phyloP scores from a whole-genome alignment of 2,888 invertebrate species.

The Dermolepida albohirtum region DNA sequence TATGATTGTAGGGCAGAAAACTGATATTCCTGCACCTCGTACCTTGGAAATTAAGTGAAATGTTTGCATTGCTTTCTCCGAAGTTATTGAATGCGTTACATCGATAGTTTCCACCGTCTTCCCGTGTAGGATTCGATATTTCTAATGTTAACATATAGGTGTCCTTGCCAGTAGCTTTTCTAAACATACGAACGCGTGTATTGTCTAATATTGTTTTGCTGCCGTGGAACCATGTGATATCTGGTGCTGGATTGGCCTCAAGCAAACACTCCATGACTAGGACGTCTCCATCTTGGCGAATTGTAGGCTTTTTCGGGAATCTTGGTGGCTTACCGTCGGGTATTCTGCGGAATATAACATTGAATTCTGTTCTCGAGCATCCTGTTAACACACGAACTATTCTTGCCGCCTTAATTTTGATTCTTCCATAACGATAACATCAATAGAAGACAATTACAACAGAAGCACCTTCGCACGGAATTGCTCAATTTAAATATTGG shows the following conservation, averaged over 20 bases:
- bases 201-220: constrained; percentile 86
- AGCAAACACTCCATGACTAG: constrained; percentile 96
- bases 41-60: constrained; percentile 99
- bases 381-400: constrained; percentile 4
- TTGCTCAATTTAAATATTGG: no score
- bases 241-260: constrained; percentile 95
- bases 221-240: constrained; percentile 96
- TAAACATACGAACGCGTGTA: constrained; percentile 89
- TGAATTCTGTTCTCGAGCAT: constrained; percentile 43
- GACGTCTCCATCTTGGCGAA: constrained; percentile 92
- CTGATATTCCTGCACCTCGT: constrained; percentile 62
- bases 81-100: constrained; percentile 98
- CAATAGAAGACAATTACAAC: no score
- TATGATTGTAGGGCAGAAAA: constrained; percentile 40
- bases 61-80: constrained; percentile 99
- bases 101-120: constrained; percentile 98
- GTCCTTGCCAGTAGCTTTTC: constrained; percentile 90
- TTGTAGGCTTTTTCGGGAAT: constrained; percentile 97
- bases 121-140: constrained; percentile 93
- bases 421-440: no score
- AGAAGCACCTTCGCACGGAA: no score
- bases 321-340: constrained; percentile 95
- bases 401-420: no score
- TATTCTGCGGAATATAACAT: constrained; percentile 74
- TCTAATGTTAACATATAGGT: constrained; percentile 91